phyloP scores from a whole-genome alignment of 2,797 vertebrate species.

The Diceros bicornis region DNA sequence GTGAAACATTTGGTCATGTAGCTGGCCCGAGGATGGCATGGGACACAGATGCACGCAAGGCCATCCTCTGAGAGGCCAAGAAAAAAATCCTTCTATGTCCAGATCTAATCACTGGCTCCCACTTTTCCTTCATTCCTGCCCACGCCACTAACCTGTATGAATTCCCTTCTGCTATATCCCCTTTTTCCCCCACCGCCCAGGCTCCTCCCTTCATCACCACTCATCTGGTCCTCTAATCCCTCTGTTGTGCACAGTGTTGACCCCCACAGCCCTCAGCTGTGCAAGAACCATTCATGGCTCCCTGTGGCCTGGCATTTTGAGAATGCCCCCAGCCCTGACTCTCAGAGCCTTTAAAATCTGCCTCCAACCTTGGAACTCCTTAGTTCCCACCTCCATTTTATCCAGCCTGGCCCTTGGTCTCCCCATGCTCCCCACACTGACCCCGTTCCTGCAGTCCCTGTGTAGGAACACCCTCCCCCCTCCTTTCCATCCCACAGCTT shows the following conservation, averaged over 20 bases:
- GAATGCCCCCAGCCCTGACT: not conserved
- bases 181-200: not conserved
- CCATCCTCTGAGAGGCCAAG: not conserved
- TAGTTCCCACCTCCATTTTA: not conserved
- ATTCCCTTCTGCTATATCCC: too few species aligned
- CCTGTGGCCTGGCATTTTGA: not conserved
- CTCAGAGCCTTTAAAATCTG: not conserved
- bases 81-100: not conserved
- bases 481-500: not conserved
- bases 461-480: not conserved
- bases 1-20: fast-evolving
- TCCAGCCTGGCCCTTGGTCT: not conserved
- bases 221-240: not conserved
- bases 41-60: not conserved
- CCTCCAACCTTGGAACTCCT: not conserved
- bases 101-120: not conserved
- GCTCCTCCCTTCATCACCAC: too few species aligned
- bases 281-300: not conserved
- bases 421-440: fast-evolving
- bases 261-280: not conserved
- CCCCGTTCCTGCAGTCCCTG: not conserved
- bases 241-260: not conserved
- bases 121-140: not conserved
- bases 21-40: not conserved
- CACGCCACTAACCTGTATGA: not conserved